Percentiles rank a stretch among this genome's conserved stretches.
Conservation (phyloP, 2,113 vertebrate species). For the Paradisaea rubra region DNA sequence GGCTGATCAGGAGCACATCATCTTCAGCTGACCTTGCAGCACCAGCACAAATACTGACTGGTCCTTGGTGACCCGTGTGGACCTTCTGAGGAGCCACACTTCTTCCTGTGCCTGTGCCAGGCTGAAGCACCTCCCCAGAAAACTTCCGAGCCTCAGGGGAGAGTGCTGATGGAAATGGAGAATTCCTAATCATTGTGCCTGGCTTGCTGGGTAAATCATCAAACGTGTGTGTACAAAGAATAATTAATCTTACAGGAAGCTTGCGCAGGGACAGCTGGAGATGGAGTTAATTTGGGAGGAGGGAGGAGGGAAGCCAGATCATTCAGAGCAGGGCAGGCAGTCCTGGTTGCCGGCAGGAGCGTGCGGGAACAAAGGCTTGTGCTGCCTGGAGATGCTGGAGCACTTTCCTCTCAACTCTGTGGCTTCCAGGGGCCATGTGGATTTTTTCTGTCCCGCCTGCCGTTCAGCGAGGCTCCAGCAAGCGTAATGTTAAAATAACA, state of each 20-base stretch:
- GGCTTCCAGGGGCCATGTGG: neutral
- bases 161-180: neutral
- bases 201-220: constrained; percentile 51
- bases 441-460: neutral
- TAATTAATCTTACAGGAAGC: constrained; percentile 56
- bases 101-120: neutral
- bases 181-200: constrained; percentile 3
- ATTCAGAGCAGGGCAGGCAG: neutral
- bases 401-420: neutral
- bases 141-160: neutral
- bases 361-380: neutral
- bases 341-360: neutral
- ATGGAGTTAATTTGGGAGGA: constrained; percentile 21
- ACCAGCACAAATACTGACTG: neutral
- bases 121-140: neutral
- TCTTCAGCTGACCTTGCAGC: neutral
- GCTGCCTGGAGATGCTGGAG: neutral
- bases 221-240: constrained; percentile 15
- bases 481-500: neutral
- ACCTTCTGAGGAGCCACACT: neutral
- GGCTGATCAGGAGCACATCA: neutral
- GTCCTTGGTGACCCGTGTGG: neutral
- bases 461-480: neutral
- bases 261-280: constrained; percentile 12
- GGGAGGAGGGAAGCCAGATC: neutral